Evolutionary conservation across 2,797 vertebrate species (phyloP), one percentile per base, ranked within the genome.

Genomic region (Chelon labrosus): DNA sequence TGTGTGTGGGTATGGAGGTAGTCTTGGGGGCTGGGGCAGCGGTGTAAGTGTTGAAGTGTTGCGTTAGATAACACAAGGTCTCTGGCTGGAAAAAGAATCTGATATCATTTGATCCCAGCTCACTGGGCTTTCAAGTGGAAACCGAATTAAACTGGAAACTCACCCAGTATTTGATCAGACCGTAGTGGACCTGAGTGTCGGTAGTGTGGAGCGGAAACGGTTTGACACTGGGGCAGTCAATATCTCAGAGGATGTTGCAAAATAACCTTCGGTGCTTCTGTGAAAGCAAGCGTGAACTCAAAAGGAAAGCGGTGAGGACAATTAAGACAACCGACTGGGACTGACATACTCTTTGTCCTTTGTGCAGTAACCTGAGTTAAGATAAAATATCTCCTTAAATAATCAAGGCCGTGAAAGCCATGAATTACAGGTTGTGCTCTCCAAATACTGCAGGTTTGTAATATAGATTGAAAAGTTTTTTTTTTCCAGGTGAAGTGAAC

Each of bases 51-150:
- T 19, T 72, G 39, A 67, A 46, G 60, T 63, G 64, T 59, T 75
- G 47, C 53, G 27, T 71, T 70, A 20, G 60, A 81, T 81, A 74
- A 88, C 52, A 66, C 19, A 35, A 63, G 11, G 53, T 56, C 52
- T 59, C 52, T 58, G 35, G 59, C 75, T 73, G 72, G 70, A 1
- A 12, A 57, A 44, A 62, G 44, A 71, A 78, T 74, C 67, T 63
- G 60, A 70, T 75, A 75, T 69, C 55, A 75, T 81, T 68, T 73
- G 76, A 85, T 65, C 62, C 52, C 17, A 50, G 60, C 65, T 79
- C 85, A 52, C 67, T 47, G 74, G 37, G 65, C 75, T 83, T 74
- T 86, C 79, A 76, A 77, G 75, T 77, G 62, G 70, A 85, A 85
- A 81, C 50, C 7, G 65, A 80, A 84, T 84, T 66, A 75, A 82